Conservation (phyloP, 2,797 vertebrate species). For the Lates japonicus region DNA sequence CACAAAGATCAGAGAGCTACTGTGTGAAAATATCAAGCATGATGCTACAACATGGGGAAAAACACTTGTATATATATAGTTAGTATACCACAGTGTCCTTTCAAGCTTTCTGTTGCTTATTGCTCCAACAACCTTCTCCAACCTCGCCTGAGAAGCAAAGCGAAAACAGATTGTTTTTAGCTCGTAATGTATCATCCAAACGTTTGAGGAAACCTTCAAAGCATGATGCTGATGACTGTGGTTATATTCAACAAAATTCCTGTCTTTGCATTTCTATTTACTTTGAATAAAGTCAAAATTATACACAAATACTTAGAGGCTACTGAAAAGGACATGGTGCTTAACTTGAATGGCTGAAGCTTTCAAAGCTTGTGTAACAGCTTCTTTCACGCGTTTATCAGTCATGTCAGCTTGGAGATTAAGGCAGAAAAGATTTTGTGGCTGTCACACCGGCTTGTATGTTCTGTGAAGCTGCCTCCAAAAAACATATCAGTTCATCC, state of each 20-base stretch:
- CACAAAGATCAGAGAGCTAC: slow-evolving; percentile 6
- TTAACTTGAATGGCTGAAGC: slow-evolving; percentile 32
- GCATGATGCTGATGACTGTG: not conserved
- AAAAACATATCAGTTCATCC: slow-evolving; percentile 18
- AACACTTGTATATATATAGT: not conserved
- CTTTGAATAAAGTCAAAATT: slow-evolving; percentile 5
- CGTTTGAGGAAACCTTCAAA: not conserved
- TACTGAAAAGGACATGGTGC: not conserved
- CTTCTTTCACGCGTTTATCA: slow-evolving; percentile 49
- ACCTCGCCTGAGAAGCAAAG: too few species aligned
- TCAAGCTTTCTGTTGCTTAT: too few species aligned
- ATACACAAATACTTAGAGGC: slow-evolving; percentile 13
- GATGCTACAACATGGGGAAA: not conserved
- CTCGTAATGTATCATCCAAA: not conserved
- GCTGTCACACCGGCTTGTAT: slow-evolving; percentile 36
- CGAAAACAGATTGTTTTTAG: too few species aligned
- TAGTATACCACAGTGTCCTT: too few species aligned
- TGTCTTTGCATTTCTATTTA: not conserved
- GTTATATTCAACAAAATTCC: not conserved
- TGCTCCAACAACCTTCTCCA: too few species aligned
- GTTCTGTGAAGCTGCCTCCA: slow-evolving; percentile 26
- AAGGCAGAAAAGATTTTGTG: slow-evolving; percentile 41
- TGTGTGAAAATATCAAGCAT: slow-evolving; percentile 7
- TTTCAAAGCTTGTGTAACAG: slow-evolving; percentile 35
- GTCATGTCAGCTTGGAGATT: slow-evolving; percentile 45